Evolutionary conservation across 2,888 invertebrate species (phyloP).

Genomic region (Synergus umbraculus): DNA sequence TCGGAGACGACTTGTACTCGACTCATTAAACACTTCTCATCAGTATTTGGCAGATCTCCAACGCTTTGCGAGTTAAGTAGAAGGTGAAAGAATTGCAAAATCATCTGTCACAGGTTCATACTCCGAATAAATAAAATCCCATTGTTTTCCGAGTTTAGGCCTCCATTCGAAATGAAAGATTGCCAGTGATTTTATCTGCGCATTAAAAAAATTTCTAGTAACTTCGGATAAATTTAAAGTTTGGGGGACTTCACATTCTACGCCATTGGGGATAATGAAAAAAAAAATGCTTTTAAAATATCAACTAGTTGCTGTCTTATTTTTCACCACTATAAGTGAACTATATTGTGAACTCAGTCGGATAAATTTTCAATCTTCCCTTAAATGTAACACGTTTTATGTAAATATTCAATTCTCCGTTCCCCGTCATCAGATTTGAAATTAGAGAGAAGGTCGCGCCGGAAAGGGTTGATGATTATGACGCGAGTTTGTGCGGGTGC

Average conservation of each 20-base stretch:
- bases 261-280: too few relatives aligned
- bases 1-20: conserved; percentile 39
- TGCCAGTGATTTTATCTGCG: neutral
- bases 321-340: neutral
- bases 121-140: neutral
- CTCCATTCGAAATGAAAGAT: neutral
- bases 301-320: neutral
- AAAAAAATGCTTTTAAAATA: too few relatives aligned
- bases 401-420: conserved; percentile 44
- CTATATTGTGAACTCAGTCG: neutral
- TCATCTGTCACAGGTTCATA: neutral
- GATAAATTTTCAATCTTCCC: neutral
- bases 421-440: conserved; percentile 44
- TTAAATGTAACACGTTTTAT: conserved; percentile 11
- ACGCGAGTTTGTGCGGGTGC: conserved; percentile 53
- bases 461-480: conserved; percentile 63
- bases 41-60: conserved; percentile 33
- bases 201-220: too few relatives aligned
- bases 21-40: conserved; percentile 38
- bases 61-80: conserved; percentile 6
- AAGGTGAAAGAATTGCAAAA: conserved; percentile 33
- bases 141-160: neutral
- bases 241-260: too few relatives aligned
- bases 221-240: too few relatives aligned
- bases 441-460: conserved; percentile 53